Base-by-base conservation (phyloP, 2,888 invertebrate species). In the Habroteleia sp. region DNA sequence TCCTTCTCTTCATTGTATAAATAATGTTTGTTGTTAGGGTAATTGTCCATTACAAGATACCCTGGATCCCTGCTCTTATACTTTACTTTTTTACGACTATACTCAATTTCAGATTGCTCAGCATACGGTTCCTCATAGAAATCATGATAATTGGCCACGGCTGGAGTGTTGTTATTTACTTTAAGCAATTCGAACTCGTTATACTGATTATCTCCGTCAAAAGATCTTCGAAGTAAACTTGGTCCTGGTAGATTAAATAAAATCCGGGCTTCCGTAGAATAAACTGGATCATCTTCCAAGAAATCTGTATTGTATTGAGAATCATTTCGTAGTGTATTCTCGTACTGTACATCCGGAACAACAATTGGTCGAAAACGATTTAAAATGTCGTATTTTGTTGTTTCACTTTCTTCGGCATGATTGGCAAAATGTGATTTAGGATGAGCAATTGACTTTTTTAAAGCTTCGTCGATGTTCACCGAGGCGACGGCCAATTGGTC, bases 171-270 rank as follows among this genome's bases (percentile, higher is more conserved):
- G 39, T 87, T 86, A 7, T 74, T 83, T 11, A 88, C 85, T 73
- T 87, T 88, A 1, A 88, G 79, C 17, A 88, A 48, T 58, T 88
- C 88, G 54, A 88, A 86, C 8, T 85, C 85, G 63, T 83, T 85
- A 16, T 78, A 82, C 1, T 66, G 77, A 1, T 79, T 80, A 27
- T 81, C 82, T 4, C 75, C 46, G 39, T 85, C 80, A 58, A 84
- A 87, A 0, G 84, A 86, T 31, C 88, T 77, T 0, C 88, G 82
- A 69, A 84, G 80, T 6, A 80, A 66, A 2, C 44, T 63, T 5
- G 82, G 65, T 14, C 74, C 74, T 0, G 82, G 81, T 0, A 83
- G 54, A 63, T 81, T 85, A 1, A 85, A 48, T 2, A 85, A 77
- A 13, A 84, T 81, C 16, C 84, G 80, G 2, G 84, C 85, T 46